A percentile compares a stretch with the other conserved stretches of the same genome.
Evolutionary conservation across 2,797 vertebrate genomes (phyloP).

Genomic region (Oreonectes daqikongensis): DNA sequence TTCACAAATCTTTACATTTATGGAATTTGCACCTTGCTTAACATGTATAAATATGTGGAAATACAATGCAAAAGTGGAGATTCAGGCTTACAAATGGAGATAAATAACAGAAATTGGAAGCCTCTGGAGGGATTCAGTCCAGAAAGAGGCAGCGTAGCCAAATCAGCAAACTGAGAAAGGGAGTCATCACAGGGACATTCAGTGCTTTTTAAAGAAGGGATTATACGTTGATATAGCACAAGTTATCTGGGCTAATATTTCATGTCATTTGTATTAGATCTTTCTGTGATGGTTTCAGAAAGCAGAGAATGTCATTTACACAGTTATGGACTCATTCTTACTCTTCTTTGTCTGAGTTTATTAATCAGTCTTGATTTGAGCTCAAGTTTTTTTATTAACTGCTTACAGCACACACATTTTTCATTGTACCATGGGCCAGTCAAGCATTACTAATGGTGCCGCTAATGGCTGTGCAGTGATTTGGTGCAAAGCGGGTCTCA

Average conservation of each 20-base stretch:
- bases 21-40: slow-evolving; percentile 25
- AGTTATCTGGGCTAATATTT: slow-evolving; percentile 11
- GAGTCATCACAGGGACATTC: slow-evolving; percentile 4
- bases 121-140: slow-evolving; percentile 10
- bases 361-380: slow-evolving; percentile 25
- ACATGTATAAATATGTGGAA: slow-evolving; percentile 22
- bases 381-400: not conserved
- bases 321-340: not conserved
- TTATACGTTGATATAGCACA: not conserved
- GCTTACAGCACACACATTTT: slow-evolving; percentile 24
- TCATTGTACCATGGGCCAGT: slow-evolving; percentile 27
- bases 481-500: slow-evolving; percentile 41
- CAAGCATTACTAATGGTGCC: slow-evolving; percentile 27
- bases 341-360: slow-evolving; percentile 1
- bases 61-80: slow-evolving; percentile 19
- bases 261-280: not conserved
- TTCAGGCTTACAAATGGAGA: slow-evolving; percentile 17
- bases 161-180: slow-evolving; percentile 1
- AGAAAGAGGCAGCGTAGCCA: slow-evolving; percentile 1
- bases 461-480: slow-evolving; percentile 42
- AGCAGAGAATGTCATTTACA: slow-evolving; percentile 1
- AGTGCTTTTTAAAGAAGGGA: not conserved
- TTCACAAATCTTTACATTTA: slow-evolving; percentile 33
- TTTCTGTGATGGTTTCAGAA: not conserved
- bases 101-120: slow-evolving; percentile 1